Evolutionary conservation across 1,140 invertebrate genomes (phyloP).

Genomic region (Drosophila hydei): DNA sequence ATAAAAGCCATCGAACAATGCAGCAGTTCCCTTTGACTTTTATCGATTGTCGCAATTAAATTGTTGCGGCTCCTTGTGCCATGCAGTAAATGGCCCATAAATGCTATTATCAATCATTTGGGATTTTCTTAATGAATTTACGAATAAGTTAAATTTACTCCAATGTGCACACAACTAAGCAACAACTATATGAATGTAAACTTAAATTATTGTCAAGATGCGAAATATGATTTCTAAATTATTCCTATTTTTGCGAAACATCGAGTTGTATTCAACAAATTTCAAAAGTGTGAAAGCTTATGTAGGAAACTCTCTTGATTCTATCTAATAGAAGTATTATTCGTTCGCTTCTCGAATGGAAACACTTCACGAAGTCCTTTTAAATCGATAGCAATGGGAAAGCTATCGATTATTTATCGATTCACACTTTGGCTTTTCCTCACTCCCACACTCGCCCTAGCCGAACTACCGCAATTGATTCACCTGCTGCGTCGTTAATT

Average conservation of each 20-base stretch:
- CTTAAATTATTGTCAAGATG: not conserved
- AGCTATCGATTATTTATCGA: not conserved
- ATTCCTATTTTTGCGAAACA: no score
- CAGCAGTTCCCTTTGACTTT: not conserved
- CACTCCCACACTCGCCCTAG: not conserved
- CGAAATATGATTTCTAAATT: no score
- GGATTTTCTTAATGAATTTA: not conserved
- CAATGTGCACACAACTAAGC: no score
- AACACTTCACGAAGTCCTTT: no score
- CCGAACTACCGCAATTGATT: constrained; percentile 2
- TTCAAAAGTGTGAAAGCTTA: no score
- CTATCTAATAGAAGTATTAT: no score
- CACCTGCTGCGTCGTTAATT: constrained; percentile 38
- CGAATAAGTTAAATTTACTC: no score
- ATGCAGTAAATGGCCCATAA: not conserved
- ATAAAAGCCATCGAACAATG: constrained; percentile 27
- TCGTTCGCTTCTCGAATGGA: no score
- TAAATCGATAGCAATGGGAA: no score
- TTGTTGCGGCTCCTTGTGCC: constrained; percentile 3
- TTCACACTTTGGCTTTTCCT: not conserved
- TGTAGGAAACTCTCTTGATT: no score
- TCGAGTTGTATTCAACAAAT: no score
- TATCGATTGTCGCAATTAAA: constrained; percentile 35
- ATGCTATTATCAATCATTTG: constrained; percentile 1
- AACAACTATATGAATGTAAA: no score